phyloP scores from a whole-genome alignment of 2,797 vertebrate genomes.

The Poeciliopsis paucimaculata region DNA sequence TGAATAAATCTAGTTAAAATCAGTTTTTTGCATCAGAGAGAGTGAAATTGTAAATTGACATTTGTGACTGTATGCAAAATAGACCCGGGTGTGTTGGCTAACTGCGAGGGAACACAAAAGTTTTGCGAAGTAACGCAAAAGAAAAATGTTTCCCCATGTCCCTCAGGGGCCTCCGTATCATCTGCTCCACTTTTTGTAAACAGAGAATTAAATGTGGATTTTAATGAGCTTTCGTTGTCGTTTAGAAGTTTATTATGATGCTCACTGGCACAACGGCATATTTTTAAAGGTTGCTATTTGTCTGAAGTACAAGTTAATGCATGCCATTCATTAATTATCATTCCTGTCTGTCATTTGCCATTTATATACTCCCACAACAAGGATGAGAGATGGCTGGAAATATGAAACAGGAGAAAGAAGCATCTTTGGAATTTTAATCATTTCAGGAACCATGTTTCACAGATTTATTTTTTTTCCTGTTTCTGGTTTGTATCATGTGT shows the following conservation, averaged over 20 bases:
- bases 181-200: slow-evolving; percentile 20
- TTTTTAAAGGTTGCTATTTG: slow-evolving; percentile 29
- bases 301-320: slow-evolving; percentile 46
- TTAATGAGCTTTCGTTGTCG: slow-evolving; percentile 1
- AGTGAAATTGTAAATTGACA: too few species aligned
- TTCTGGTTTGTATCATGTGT: slow-evolving; percentile 32
- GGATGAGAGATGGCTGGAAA: slow-evolving; percentile 36
- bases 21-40: too few species aligned
- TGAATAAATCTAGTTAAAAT: too few species aligned
- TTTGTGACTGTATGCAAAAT: too few species aligned
- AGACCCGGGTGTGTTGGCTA: too few species aligned
- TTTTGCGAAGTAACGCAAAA: background rate
- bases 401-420: slow-evolving; percentile 36
- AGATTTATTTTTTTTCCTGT: slow-evolving; percentile 14
- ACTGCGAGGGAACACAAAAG: too few species aligned
- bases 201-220: slow-evolving; percentile 10
- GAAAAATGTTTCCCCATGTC: background rate
- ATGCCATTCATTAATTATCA: slow-evolving; percentile 53
- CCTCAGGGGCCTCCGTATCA: background rate
- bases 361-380: slow-evolving; percentile 35
- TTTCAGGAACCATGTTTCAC: slow-evolving; percentile 11
- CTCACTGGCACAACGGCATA: background rate
- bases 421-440: slow-evolving; percentile 52
- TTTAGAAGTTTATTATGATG: slow-evolving; percentile 19
- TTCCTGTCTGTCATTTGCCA: slow-evolving; percentile 51